Conservation (phyloP, 37 sponge, comb jelly and placozoan species). For the Eunapius fragilis region DNA sequence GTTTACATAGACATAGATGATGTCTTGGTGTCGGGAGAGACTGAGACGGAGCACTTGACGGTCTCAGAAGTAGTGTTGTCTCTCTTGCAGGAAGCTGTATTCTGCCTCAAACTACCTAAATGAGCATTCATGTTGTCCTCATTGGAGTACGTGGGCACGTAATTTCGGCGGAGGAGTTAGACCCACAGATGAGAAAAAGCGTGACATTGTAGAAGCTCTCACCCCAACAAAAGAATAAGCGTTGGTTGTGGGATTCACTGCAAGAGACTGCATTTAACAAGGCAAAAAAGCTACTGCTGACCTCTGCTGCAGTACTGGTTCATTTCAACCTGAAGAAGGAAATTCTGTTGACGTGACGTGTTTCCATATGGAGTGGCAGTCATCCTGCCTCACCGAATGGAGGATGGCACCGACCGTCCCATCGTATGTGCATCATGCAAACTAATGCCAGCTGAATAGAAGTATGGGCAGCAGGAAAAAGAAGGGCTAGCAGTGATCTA, state of each 20-base stretch:
- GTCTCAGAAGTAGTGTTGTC: too few species aligned
- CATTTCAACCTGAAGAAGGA: conserved; percentile 27
- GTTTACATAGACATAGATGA: too few species aligned
- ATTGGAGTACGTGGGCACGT: too few species aligned
- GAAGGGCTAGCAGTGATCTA: conserved; percentile 27
- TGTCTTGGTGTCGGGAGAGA: too few species aligned
- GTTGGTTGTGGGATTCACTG: conserved; percentile 13
- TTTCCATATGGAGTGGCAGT: conserved; percentile 48
- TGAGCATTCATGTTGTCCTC: too few species aligned
- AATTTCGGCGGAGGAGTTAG: too few species aligned
- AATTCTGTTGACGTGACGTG: conserved; percentile 23
- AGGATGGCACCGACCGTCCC: conserved; percentile 19
- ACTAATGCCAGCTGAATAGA: conserved; percentile 15
- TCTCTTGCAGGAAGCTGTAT: too few species aligned
- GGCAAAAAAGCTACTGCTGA: not conserved
- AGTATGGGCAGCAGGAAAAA: conserved; percentile 29
- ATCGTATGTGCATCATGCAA: conserved; percentile 19
- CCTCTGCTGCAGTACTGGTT: conserved; percentile 4
- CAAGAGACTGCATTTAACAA: too few species aligned
- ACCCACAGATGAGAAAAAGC: conserved; percentile 5
- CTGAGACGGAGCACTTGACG: too few species aligned
- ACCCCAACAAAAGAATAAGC: conserved; percentile 3
- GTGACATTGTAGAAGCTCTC: conserved; percentile 21
- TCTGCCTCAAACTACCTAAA: too few species aligned
- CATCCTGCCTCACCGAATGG: conserved; percentile 22